phyloP scores from a whole-genome alignment of 92 coral and sea anemone species.

The Pocillopora grandis region DNA sequence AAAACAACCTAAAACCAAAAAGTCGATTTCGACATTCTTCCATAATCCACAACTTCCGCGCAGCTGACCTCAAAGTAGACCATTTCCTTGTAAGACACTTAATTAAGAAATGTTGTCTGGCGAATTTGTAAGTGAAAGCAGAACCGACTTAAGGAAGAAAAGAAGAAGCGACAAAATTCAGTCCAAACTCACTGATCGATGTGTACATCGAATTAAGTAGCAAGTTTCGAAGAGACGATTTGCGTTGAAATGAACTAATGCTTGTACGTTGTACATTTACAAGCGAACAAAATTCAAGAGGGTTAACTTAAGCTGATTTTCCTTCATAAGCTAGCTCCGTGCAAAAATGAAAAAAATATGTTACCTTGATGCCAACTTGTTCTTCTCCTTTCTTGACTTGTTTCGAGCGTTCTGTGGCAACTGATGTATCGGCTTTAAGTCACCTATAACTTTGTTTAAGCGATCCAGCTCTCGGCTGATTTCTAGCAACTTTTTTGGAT shows the following conservation, averaged over 20 bases:
- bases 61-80: not conserved
- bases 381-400: slow-evolving; percentile 96
- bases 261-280: not conserved
- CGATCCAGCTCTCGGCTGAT: slow-evolving; percentile 94
- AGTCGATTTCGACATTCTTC: not conserved
- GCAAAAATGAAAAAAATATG: not conserved
- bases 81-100: not conserved
- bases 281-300: not conserved
- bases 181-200: not conserved
- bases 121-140: not conserved
- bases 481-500: slow-evolving; percentile 86
- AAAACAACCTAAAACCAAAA: not conserved
- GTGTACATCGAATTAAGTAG: not conserved
- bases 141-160: not conserved
- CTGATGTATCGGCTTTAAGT: slow-evolving; percentile 91
- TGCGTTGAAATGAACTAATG: not conserved
- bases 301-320: not conserved
- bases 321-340: not conserved
- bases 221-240: not conserved
- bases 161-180: not conserved
- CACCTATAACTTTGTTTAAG: slow-evolving; percentile 83
- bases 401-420: slow-evolving; percentile 92
- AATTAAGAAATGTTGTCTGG: not conserved
- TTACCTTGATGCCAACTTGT: slow-evolving; percentile 99
- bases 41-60: not conserved